A percentile compares a stretch with the other conserved stretches of the same genome.
These are phyloP conservation scores for Oostethus manadensis DNA, from an alignment of 2,113 vertebrate genomes.

Conservation along the genomic window DNA sequence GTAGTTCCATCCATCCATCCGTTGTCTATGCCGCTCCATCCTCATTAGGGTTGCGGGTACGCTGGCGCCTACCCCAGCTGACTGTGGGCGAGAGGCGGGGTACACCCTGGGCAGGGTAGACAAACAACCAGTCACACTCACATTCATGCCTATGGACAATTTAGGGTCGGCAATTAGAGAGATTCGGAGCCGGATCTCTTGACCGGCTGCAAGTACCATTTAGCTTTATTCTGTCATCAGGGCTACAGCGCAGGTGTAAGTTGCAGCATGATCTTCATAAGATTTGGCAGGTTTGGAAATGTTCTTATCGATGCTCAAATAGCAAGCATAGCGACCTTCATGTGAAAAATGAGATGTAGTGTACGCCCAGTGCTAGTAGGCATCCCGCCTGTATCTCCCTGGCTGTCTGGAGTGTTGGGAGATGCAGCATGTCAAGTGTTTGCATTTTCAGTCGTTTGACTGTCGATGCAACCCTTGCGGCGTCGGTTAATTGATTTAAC, in stretches of 20 bases:
- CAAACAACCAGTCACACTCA: no score
- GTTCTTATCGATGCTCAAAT: conserved; percentile 31
- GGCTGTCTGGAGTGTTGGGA: conserved; percentile 5
- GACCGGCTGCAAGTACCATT: no score
- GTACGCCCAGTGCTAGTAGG: conserved; percentile 17
- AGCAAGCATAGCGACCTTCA: conserved; percentile 21
- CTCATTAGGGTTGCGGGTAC: no score
- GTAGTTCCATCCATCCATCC: no score
- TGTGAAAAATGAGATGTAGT: conserved; percentile 2
- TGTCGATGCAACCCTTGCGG: conserved; percentile 15
- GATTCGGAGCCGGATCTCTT: no score
- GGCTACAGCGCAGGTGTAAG: no score
- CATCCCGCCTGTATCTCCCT: background rate
- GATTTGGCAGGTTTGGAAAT: background rate
- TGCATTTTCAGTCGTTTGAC: conserved; percentile 11
- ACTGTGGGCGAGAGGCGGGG: no score
- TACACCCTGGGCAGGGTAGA: no score
- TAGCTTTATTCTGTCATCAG: conserved; percentile 19
- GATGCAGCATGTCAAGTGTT: background rate
- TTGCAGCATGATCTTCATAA: conserved; percentile 26
- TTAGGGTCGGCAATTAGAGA: no score
- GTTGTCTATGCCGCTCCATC: no score
- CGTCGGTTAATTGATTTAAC: conserved; percentile 3
- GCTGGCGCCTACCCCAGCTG: no score
- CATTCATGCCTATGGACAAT: no score